phyloP scores from a whole-genome alignment of 1,140 invertebrate genomes.

The Drosophila bocqueti region DNA sequence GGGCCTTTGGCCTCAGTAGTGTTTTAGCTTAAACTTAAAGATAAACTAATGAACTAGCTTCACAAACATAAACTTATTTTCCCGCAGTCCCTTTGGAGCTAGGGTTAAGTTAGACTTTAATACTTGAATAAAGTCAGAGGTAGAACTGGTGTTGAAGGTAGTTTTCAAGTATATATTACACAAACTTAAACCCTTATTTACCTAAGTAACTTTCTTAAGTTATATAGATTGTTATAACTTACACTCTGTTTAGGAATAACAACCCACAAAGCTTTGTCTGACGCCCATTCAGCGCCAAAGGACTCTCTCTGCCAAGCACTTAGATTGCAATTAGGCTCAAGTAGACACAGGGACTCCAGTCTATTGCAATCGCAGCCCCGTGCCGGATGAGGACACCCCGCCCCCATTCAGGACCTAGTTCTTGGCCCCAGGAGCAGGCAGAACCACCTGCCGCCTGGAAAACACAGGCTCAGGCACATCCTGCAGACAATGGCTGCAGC shows the following conservation, averaged over 20 bases:
- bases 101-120: no score
- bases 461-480: slow-evolving; percentile 35
- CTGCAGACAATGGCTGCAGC: slow-evolving; percentile 49
- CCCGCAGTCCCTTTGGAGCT: not conserved
- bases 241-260: no score
- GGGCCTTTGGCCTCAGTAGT: not conserved
- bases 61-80: no score
- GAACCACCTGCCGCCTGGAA: slow-evolving; percentile 51
- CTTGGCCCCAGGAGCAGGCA: not conserved
- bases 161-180: not conserved
- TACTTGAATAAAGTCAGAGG: no score
- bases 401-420: not conserved
- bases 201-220: not conserved
- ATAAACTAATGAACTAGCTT: not conserved
- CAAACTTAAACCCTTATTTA: not conserved
- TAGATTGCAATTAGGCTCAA: slow-evolving; percentile 55
- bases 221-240: not conserved
- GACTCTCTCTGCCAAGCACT: slow-evolving; percentile 14
- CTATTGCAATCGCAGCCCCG: slow-evolving; percentile 20
- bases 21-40: not conserved
- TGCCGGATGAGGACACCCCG: not conserved
- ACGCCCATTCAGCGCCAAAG: not conserved
- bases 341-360: slow-evolving; percentile 35
- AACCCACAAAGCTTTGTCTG: slow-evolving; percentile 4
- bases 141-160: no score